Evolutionary conservation across 2,888 invertebrate genomes (phyloP), one percentile per base, ranked within the genome.

Genomic region (Caenorhabditis afra): DNA sequence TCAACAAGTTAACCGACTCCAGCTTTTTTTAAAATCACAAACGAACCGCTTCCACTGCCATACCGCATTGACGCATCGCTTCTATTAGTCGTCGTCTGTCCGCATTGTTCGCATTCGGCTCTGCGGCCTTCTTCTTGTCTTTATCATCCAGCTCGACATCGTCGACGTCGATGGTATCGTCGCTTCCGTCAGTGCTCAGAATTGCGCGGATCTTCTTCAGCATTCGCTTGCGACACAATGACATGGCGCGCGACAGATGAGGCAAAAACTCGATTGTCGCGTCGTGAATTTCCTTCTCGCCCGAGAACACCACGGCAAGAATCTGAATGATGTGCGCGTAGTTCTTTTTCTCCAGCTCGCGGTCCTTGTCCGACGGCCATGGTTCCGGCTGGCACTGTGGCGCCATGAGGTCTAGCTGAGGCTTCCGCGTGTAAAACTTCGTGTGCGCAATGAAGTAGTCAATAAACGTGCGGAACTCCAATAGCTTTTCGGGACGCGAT

Each of bases 261-360:
- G 66, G 66, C n/a, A 66, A 41, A 12, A 66, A 66, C 10, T 66
- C 52, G 16, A 74, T 20, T 1, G 23, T 53, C 4, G 65, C 59
- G 1, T 53, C 44, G 4, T 61, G 39, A 12, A 74, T 53, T 0
- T 35, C 20, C 0, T 58, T 52, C 11, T 74, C 59, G 22, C 66
- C 66, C 0, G 23, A 0, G 23, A 58, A 74, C 23, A 29, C 12
- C 1, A 16, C 12, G 14, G 57, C 52, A 1, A 64, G 49, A 49
- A 64, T 29, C 2, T 41, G 29, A 14, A 58, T 18, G 1, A 73
- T 0, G 4, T 58, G 22, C 10, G 12, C 45, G 16, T n/a, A 22
- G 59, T 16, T 29, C 11, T 1, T 7, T 0, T 47, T 8, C 4
- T 37, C 14, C 20, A 44, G 29, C 29, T 29, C 29, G 29, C 3